A percentile compares a stretch with the other conserved stretches of the same genome.
These are phyloP conservation scores for Cecropterus lyciades DNA, from an alignment of 1,140 invertebrate genomes.

Conservation along the genomic window DNA sequence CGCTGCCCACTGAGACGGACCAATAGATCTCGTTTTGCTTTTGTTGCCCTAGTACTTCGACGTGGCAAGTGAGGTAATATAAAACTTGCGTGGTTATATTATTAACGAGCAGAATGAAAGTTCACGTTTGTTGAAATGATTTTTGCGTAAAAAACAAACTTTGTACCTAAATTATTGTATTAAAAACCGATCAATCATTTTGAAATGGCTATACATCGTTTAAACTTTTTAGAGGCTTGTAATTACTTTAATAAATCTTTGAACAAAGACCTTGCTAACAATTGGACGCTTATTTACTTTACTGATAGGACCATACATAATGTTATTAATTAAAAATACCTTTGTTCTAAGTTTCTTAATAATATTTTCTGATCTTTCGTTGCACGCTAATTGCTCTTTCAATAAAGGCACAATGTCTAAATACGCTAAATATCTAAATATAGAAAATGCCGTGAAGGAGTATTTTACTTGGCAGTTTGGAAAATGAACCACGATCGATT, in stretches of 20 bases:
- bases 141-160: neutral
- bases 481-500: slow-evolving; percentile 42
- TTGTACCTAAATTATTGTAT: neutral
- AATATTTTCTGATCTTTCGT: slow-evolving; percentile 40
- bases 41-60: slow-evolving; percentile 51
- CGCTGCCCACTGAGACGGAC: slow-evolving; percentile 49
- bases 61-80: slow-evolving; percentile 13
- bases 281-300: no score
- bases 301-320: no score
- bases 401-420: slow-evolving; percentile 66
- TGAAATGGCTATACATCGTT: no score
- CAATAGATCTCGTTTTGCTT: slow-evolving; percentile 48
- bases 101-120: neutral
- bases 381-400: slow-evolving; percentile 56
- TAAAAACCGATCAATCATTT: no score
- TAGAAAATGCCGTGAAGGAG: slow-evolving; percentile 45
- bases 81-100: neutral
- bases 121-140: slow-evolving; percentile 4
- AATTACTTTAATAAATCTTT: neutral
- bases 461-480: slow-evolving; percentile 59
- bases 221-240: neutral
- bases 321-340: no score
- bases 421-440: slow-evolving; percentile 52
- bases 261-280: neutral
- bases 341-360: no score